phyloP scores from a whole-genome alignment of 2,113 vertebrate species.

The Phocoena phocoena region DNA sequence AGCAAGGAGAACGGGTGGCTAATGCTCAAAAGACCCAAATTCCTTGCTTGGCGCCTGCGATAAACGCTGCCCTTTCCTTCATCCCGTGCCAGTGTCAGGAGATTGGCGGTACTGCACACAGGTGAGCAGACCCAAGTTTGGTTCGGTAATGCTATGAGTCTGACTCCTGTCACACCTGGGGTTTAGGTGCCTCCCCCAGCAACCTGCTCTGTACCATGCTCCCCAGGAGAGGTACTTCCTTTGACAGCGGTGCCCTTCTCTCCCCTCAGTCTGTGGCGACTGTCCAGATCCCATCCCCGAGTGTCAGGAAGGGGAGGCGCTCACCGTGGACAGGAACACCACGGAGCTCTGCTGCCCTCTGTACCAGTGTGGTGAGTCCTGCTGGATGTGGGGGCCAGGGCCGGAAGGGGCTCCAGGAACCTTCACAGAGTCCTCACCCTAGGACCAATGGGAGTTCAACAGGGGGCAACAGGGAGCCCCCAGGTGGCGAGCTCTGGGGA shows the following conservation, averaged over 20 bases:
- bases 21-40: not conserved
- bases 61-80: not conserved
- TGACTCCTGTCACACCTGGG: not conserved
- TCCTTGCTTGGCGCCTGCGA: not conserved
- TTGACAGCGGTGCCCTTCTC: not conserved
- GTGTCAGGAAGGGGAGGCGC: slow-evolving; percentile 92
- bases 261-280: slow-evolving; percentile 86
- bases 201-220: not conserved
- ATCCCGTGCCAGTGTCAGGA: too few species aligned
- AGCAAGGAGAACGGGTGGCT: not conserved
- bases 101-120: accelerated
- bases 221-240: accelerated
- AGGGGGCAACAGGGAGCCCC: not conserved
- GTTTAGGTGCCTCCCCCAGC: not conserved
- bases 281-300: slow-evolving; percentile 87
- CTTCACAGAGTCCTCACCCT: not conserved
- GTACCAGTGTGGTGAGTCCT: slow-evolving; percentile 92
- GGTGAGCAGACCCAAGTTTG: not conserved
- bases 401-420: not conserved
- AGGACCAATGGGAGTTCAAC: not conserved
- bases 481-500: too few species aligned
- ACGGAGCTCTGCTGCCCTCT: slow-evolving; percentile 93
- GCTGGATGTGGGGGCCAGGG: accelerated
- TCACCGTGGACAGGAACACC: slow-evolving; percentile 89
- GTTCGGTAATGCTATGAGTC: not conserved